A percentile compares a stretch with the other conserved stretches of the same genome.
phyloP scores from a whole-genome alignment of 2,113 vertebrate species.

The Meleagris gallopavo region DNA sequence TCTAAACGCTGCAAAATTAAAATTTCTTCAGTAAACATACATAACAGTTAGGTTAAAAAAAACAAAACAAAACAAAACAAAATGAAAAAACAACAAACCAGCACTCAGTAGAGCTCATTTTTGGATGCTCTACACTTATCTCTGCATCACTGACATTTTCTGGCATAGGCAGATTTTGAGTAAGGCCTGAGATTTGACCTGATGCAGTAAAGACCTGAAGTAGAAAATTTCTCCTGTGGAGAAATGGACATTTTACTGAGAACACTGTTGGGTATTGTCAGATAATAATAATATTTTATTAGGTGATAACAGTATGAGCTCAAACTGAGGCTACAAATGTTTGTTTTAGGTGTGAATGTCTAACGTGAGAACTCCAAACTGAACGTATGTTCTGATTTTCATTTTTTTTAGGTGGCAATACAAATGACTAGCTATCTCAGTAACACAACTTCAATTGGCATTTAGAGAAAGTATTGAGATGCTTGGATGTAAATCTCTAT shows the following conservation, averaged over 20 bases:
- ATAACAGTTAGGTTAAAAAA: not conserved
- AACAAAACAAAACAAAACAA: not conserved
- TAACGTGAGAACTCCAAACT: not conserved
- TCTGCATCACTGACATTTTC: not conserved
- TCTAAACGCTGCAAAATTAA: not conserved
- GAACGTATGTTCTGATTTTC: not conserved
- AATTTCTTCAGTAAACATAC: accelerated
- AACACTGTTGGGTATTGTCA: not conserved
- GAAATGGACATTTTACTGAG: not conserved
- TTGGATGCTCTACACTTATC: not conserved
- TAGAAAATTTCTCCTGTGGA: not conserved
- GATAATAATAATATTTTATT: not conserved
- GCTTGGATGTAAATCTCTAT: not conserved
- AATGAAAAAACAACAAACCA: not conserved
- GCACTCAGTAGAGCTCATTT: not conserved
- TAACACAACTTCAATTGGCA: accelerated
- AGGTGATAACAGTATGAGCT: not conserved
- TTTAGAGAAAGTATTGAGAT: not conserved
- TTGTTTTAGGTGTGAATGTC: not conserved
- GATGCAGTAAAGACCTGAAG: not conserved
- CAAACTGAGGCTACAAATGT: not conserved
- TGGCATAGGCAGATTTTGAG: not conserved
- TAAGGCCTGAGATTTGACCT: not conserved
- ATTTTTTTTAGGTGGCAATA: not conserved
- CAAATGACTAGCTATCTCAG: not conserved